Conservation (phyloP, 2,113 vertebrate species). For the Epinephelus lanceolatus region DNA sequence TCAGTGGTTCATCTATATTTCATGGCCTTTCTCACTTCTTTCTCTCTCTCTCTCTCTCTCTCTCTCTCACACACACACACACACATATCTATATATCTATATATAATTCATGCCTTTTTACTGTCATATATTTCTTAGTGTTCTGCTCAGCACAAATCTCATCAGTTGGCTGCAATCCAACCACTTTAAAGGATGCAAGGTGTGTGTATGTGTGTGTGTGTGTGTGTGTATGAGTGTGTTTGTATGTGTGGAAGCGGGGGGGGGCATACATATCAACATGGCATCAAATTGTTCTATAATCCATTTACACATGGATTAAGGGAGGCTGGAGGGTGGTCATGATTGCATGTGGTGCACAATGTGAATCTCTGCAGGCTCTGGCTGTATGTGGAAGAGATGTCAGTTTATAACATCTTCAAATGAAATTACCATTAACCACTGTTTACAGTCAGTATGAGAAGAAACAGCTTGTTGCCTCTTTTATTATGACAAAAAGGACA, state of each 20-base stretch:
- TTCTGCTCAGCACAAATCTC: conserved; percentile 50
- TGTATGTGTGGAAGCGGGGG: background rate
- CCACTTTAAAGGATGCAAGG: conserved; percentile 17
- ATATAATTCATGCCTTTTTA: conserved; percentile 35
- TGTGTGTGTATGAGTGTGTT: background rate
- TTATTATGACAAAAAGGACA: background rate
- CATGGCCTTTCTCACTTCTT: conserved; percentile 22
- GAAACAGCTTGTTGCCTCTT: conserved; percentile 10
- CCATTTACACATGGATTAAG: conserved; percentile 28
- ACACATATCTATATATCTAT: background rate
- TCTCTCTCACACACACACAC: background rate
- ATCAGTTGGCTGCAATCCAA: conserved; percentile 41
- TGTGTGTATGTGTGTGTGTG: conserved; percentile 4
- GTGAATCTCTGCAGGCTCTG: conserved; percentile 17
- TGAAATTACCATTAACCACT: background rate
- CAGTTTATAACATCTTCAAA: background rate
- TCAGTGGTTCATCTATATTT: conserved; percentile 57
- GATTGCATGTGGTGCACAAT: conserved; percentile 17
- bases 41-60: too few relatives aligned
- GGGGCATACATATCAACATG: conserved; percentile 5
- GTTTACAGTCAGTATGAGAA: conserved; percentile 1
- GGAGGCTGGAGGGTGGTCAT: conserved; percentile 1
- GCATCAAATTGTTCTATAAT: conserved; percentile 53
- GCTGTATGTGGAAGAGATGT: conserved; percentile 15
- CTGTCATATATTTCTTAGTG: conserved; percentile 13